A percentile compares a stretch with the other conserved stretches of the same genome.
Evolutionary conservation across 2,888 invertebrate genomes (phyloP).

Genomic region (Mythimna albipuncta): DNA sequence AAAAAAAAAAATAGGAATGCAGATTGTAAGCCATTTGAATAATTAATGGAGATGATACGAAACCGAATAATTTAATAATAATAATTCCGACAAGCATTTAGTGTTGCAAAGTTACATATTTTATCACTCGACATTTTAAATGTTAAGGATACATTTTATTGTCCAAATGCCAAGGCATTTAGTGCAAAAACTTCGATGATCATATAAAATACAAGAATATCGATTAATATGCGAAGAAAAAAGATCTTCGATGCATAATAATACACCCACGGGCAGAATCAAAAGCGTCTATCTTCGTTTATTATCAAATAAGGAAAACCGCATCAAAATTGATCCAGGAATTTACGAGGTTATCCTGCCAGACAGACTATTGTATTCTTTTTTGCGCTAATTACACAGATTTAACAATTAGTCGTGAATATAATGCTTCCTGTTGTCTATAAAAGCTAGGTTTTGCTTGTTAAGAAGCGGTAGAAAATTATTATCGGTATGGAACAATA

Average conservation of each 20-base stretch:
- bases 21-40: slow-evolving; percentile 42
- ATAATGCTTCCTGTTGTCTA: slow-evolving; percentile 34
- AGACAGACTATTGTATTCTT: slow-evolving; percentile 35
- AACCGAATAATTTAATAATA: slow-evolving; percentile 42
- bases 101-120: slow-evolving; percentile 45
- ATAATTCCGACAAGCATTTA: slow-evolving; percentile 28
- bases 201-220: slow-evolving; percentile 21
- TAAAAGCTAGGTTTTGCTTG: slow-evolving; percentile 27
- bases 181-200: slow-evolving; percentile 43
- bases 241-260: slow-evolving; percentile 20
- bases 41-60: slow-evolving; percentile 33
- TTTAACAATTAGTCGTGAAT: slow-evolving; percentile 35
- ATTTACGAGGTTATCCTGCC: slow-evolving; percentile 36
- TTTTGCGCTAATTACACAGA: slow-evolving; percentile 24
- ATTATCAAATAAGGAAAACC: slow-evolving; percentile 42
- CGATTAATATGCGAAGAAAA: slow-evolving; percentile 26
- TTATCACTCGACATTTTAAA: slow-evolving; percentile 54
- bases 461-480: slow-evolving; percentile 8
- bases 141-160: slow-evolving; percentile 60
- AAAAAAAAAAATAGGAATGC: slow-evolving; percentile 38
- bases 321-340: slow-evolving; percentile 35
- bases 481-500: slow-evolving; percentile 36
- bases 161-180: slow-evolving; percentile 62
- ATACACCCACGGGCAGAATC: slow-evolving; percentile 17
- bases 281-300: slow-evolving; percentile 11